phyloP scores from a whole-genome alignment of 2,797 vertebrate genomes.

The Clarias fuscus region DNA sequence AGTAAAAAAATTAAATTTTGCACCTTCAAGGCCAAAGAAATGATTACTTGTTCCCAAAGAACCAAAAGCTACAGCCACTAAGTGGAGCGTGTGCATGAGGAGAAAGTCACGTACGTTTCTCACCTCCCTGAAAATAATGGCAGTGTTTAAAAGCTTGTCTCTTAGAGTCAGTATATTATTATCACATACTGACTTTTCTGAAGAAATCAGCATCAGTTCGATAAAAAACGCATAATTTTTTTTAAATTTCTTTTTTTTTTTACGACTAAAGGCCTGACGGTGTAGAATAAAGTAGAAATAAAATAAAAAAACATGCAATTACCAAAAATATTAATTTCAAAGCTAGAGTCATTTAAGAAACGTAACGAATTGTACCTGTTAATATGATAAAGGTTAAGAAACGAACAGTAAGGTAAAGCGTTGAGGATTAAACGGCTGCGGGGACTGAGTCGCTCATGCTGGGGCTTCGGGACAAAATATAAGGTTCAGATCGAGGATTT shows the following conservation, averaged over 20 bases:
- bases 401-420: conserved; percentile 46
- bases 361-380: not conserved
- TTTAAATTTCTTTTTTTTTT: conserved; percentile 53
- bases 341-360: conserved; percentile 59
- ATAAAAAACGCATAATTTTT: conserved; percentile 32
- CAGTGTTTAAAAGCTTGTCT: conserved; percentile 79
- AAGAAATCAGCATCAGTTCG: conserved; percentile 28
- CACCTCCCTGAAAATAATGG: conserved; percentile 77
- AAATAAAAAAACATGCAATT: conserved; percentile 78
- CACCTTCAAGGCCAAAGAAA: conserved; percentile 67
- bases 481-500: not conserved
- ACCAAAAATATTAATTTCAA: conserved; percentile 71
- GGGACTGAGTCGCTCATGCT: not conserved
- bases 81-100: conserved; percentile 71
- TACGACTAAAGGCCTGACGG: conserved; percentile 76
- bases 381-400: not conserved
- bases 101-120: conserved; percentile 62
- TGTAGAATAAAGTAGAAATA: conserved; percentile 66
- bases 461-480: not conserved
- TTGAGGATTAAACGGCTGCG: conserved; percentile 76
- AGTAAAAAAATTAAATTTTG: conserved; percentile 73
- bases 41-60: conserved; percentile 71
- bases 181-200: conserved; percentile 50
- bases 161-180: conserved; percentile 24
- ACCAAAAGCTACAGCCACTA: conserved; percentile 74